Percentiles rank a stretch among this genome's conserved stretches.
phyloP scores from a whole-genome alignment of 2,888 invertebrate species.

The Drosophila aldrichi region DNA sequence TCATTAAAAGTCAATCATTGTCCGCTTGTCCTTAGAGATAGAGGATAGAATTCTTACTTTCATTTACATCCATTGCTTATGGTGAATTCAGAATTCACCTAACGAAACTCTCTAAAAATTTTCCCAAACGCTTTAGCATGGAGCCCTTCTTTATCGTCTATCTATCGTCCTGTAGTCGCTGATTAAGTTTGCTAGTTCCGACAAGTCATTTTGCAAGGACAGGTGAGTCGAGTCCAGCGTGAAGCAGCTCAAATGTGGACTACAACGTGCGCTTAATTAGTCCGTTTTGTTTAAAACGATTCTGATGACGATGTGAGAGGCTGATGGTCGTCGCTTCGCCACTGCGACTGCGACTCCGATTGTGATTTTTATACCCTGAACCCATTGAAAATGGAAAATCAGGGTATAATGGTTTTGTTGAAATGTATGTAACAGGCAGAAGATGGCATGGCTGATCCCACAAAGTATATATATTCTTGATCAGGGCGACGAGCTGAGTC shows the following conservation, averaged over 20 bases:
- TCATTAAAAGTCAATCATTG: no score
- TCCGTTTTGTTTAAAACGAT: constrained; percentile 78
- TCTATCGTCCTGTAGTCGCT: neutral
- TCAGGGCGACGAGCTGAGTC: no score
- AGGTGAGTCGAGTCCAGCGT: neutral
- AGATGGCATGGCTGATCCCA: no score
- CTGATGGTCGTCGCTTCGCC: constrained; percentile 41
- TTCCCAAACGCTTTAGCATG: neutral
- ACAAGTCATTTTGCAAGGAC: constrained; percentile 2
- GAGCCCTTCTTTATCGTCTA: neutral
- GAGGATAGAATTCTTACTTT: no score
- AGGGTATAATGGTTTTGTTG: no score
- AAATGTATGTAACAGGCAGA: no score
- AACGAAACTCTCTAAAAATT: rapidly evolving
- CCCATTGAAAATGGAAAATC: no score
- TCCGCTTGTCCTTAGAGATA: no score
- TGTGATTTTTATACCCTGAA: constrained; percentile 47
- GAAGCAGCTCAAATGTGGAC: constrained; percentile 26
- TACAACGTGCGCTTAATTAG: constrained; percentile 73
- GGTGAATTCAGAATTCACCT: neutral
- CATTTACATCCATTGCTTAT: no score
- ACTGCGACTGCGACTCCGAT: constrained; percentile 3
- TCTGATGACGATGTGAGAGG: constrained; percentile 65
- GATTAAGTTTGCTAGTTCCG: constrained; percentile 4
- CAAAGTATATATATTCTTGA: no score